Base-by-base conservation (phyloP, 2,113 vertebrate species). In the Lepus timidus region DNA sequence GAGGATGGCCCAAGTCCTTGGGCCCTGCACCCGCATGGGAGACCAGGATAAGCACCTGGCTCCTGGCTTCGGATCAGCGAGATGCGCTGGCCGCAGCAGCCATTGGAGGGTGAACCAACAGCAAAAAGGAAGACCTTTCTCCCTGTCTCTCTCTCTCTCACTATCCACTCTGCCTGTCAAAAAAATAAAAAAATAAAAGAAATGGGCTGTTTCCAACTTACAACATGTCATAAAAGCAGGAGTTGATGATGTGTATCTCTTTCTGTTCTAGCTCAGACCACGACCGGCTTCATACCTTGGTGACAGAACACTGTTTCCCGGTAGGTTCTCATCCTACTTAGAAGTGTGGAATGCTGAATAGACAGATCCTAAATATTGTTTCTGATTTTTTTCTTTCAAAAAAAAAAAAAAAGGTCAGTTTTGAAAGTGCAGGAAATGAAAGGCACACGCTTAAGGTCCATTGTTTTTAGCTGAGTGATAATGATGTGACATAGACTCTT, bases 281-380 rank as follows among this genome's bases (percentile, higher is more conserved):
- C 81, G 95, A 97, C 76, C 97, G 99, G 4, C 99, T 99, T 91
- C 99, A 99, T 98, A 98, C 98, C 23, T 94, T 99, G 98, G 99
- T 99, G 84, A 99, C 99, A 0, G 99, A 99, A 93, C 97, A 98
- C 55, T 99, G 99, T 98, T 99, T 99, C 93, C 99, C 99, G 3
- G 99, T 99, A 95, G 98, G 99, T 98, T 89, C 51, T 68, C 13
- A 58, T n/a, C 61, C 52, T 93, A 22, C 61, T 62, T 70, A 71
- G 33, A 68, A 51, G 29, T 74, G 6, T n/a, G 29, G 84, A 16
- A 17, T 58, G 11, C 83, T n/a, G 33, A 67, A 39, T 80, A n/a
- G 65, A 19, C 27, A 70, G 33, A 74, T 62, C 88, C 22, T 88
- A 91, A 67, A 31, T 6, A 70, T 39, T 2, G 9, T 51, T n/a